Evolutionary conservation across 2,113 vertebrate species (phyloP), one percentile per base, ranked within the genome.

Genomic region (Callithrix jacchus): DNA sequence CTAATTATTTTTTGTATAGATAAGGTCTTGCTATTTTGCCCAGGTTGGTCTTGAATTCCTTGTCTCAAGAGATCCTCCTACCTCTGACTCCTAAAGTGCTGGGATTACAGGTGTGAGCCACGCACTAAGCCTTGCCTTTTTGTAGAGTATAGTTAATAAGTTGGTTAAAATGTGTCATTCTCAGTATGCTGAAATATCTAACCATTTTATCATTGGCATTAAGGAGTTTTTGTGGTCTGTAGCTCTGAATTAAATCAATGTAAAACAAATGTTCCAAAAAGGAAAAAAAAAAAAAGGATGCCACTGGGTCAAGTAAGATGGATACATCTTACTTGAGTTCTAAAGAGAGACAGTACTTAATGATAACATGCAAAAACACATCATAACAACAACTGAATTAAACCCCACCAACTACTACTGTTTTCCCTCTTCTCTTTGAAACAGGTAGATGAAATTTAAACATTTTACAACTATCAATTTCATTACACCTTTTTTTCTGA

Each of bases 311-410:
- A n/a, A n/a, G n/a, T n/a, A n/a, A n/a, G n/a, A n/a, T n/a, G n/a
- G n/a, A n/a, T n/a, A n/a, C n/a, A 93, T 61, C 68, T 93, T 42
- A 95, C 12, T 88, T 97, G 61, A 23, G 6, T 18, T 95, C 58
- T 56, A 79, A 95, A 95, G 30, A 94, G 13, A 95, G 86, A 71
- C 0, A 93, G 32, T 84, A 95, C 20, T 95, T 95, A 93, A 52
- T 66, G 9, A 71, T 87, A 92, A 93, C 90, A 92, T 80, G 32
- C 25, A 80, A 94, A 94, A 97, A 71, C 9, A 42, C 14, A 95
- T 64, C 40, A 5, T 56, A 81, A 37, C 17, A 89, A 86, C 6
- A 96, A 73, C 37, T 83, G 27, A 87, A 87, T 89, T 56, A 89
- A 92, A 83, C 54, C n/a, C 32, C 25, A 86, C 30, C 32, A 96